A percentile compares a stretch with the other conserved stretches of the same genome.
Conservation (phyloP, 2,888 invertebrate species). For the Emesis castigata region DNA sequence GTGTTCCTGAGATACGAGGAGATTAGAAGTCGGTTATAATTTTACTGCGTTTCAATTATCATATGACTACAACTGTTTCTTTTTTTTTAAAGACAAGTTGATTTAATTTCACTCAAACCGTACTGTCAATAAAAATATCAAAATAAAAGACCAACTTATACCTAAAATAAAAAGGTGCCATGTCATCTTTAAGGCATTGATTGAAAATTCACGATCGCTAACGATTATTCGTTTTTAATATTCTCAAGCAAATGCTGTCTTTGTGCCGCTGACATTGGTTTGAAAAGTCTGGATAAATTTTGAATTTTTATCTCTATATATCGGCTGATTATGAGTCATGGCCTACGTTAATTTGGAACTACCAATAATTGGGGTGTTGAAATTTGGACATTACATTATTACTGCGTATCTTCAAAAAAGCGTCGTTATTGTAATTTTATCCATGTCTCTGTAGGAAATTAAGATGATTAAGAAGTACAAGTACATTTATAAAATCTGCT, state of each 20-base stretch:
- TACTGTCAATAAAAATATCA: neutral
- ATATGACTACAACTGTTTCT: neutral
- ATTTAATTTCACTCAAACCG: neutral
- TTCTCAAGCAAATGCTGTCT: neutral
- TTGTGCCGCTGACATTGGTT: neutral
- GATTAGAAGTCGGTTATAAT: no score
- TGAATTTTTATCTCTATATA: no score
- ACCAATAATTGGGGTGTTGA: no score
- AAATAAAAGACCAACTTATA: neutral
- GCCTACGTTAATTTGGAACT: no score
- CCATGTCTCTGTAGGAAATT: no score
- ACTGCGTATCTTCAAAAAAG: no score
- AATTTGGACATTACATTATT: no score
- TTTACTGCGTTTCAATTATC: neutral
- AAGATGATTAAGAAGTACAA: no score
- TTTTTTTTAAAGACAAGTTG: neutral
- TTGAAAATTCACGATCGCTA: neutral
- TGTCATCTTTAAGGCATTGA: neutral
- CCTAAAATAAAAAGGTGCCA: slow-evolving; percentile 2
- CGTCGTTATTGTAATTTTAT: no score
- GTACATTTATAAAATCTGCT: no score
- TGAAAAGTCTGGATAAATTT: neutral
- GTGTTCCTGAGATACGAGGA: no score
- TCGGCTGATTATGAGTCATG: no score
- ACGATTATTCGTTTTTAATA: neutral